Percentiles rank a stretch among this genome's conserved stretches.
Evolutionary conservation across 2,797 vertebrate species (phyloP).

Genomic region (Pantherophis alleghaniensis): DNA sequence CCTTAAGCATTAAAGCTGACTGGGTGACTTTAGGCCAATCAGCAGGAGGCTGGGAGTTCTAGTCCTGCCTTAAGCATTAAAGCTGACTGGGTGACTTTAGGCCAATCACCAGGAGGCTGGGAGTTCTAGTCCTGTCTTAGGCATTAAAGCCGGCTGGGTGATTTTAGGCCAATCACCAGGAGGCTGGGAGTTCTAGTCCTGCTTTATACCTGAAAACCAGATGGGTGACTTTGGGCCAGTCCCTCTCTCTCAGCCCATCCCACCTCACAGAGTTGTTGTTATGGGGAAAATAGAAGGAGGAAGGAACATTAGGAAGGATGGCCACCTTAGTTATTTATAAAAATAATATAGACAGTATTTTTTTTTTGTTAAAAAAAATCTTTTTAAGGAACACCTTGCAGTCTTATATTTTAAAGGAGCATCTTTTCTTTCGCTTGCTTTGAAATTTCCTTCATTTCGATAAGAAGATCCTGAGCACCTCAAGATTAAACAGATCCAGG

Average conservation of each 20-base stretch:
- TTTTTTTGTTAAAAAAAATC: background rate
- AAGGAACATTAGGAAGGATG: background rate
- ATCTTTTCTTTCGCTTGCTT: background rate
- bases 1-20: background rate
- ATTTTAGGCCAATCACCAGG: too few species aligned
- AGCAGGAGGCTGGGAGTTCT: too few species aligned
- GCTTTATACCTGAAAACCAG: too few species aligned
- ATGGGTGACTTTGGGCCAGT: background rate
- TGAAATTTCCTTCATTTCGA: background rate
- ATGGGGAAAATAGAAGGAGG: background rate
- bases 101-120: accelerated
- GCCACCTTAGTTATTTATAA: background rate
- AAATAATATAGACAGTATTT: background rate
- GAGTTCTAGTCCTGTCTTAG: too few species aligned
- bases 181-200: too few species aligned
- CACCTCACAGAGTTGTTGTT: background rate
- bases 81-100: too few species aligned
- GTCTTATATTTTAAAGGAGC: background rate
- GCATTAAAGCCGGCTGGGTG: too few species aligned
- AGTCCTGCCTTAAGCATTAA: too few species aligned
- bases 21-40: too few species aligned
- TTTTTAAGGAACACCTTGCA: background rate
- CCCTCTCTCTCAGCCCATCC: background rate
- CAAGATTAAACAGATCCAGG: background rate
- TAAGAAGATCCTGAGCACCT: too few species aligned